Conservation (phyloP, 2,888 invertebrate species). For the Catonia carolina region DNA sequence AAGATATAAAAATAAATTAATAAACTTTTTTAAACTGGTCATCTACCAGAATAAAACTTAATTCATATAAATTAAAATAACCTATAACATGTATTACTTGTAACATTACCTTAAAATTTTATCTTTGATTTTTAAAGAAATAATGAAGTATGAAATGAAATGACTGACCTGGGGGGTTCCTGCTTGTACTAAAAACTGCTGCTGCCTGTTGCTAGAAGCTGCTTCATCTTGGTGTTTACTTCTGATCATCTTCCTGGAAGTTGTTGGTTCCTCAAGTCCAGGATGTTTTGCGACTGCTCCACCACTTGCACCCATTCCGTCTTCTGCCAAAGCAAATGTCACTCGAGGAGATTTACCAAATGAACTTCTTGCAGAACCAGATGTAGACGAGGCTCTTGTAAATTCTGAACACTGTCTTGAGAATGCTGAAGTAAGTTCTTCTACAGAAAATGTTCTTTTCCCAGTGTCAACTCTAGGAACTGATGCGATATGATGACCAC, state of each 20-base stretch:
- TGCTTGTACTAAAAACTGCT: too few species aligned
- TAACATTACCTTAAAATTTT: too few species aligned
- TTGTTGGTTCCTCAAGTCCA: conserved; percentile 18
- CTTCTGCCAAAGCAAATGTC: conserved; percentile 38
- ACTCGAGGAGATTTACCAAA: conserved; percentile 39
- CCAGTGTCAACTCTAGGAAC: conserved; percentile 29
- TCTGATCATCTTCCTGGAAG: conserved; percentile 19
- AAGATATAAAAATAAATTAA: too few species aligned
- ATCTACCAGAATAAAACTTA: too few species aligned
- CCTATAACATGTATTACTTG: too few species aligned
- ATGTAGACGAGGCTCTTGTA: conserved; percentile 25
- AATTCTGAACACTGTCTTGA: conserved; percentile 26
- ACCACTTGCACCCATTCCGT: conserved; percentile 36
- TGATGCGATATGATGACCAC: conserved; percentile 32
- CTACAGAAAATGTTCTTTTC: conserved; percentile 35
- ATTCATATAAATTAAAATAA: too few species aligned
- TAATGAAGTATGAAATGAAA: too few species aligned
- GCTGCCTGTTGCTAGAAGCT: too few species aligned
- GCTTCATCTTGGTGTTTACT: conserved; percentile 2
- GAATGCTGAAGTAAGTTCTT: conserved; percentile 31
- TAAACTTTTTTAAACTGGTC: too few species aligned
- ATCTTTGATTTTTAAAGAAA: too few species aligned
- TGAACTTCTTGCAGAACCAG: conserved; percentile 35
- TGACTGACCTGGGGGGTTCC: too few species aligned
- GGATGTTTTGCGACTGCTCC: conserved; percentile 26